Evolutionary conservation across 2,888 invertebrate species (phyloP).

Genomic region (Gortyna flavago): DNA sequence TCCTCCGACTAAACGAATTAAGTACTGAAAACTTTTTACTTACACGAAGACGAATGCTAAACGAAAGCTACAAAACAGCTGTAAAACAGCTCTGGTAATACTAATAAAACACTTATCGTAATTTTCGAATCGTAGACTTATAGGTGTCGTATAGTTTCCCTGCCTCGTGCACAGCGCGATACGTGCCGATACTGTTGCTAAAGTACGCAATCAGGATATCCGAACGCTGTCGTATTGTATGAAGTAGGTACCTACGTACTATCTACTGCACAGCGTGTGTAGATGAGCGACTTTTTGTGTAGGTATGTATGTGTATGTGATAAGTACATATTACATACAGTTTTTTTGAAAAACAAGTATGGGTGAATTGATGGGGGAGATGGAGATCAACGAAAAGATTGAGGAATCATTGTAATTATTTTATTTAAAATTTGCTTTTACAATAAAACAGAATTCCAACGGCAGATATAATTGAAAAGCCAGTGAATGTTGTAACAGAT

Average conservation of each 20-base stretch:
- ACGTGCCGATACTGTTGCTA: conserved; percentile 54
- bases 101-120: conserved; percentile 55
- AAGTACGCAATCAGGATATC: conserved; percentile 66
- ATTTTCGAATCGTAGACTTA: conserved; percentile 37
- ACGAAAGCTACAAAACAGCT: conserved; percentile 4
- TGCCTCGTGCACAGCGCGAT: conserved; percentile 37
- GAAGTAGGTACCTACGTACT: not conserved
- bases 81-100: conserved; percentile 30
- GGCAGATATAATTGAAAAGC: not conserved
- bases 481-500: not conserved
- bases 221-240: conserved; percentile 57
- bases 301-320: too few species aligned
- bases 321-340: too few species aligned
- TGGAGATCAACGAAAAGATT: not conserved
- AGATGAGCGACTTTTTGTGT: conserved; percentile 8
- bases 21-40: not conserved
- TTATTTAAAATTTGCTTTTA: not conserved
- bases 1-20: not conserved
- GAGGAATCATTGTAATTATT: not conserved
- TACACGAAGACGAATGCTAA: not conserved
- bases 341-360: not conserved
- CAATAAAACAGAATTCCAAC: not conserved
- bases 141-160: conserved; percentile 47
- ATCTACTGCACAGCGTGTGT: not conserved
- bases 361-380: not conserved